Conservation (phyloP, 2,888 invertebrate species). For the Beris chalybata region DNA sequence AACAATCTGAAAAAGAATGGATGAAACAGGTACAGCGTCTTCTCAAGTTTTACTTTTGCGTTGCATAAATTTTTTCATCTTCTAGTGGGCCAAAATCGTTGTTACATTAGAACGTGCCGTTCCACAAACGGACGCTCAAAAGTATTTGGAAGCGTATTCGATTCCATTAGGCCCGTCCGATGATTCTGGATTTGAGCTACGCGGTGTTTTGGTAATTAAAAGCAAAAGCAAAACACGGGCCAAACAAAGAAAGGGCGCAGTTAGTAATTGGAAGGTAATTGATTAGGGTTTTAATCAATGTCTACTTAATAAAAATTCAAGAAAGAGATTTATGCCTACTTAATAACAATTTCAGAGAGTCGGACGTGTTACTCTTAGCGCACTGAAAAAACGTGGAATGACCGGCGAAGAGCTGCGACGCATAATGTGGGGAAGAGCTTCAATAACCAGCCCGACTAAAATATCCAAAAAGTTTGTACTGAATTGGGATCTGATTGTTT, state of each 20-base stretch:
- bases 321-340: too few relatives aligned
- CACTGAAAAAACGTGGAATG: slow-evolving; percentile 78
- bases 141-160: slow-evolving; percentile 92
- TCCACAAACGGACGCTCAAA: slow-evolving; percentile 84
- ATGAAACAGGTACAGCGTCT: slow-evolving; percentile 75
- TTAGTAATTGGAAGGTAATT: slow-evolving; percentile 93
- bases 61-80: slow-evolving; percentile 7
- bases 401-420: slow-evolving; percentile 83
- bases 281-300: too few relatives aligned
- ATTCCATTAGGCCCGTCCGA: slow-evolving; percentile 86
- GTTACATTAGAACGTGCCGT: slow-evolving; percentile 94
- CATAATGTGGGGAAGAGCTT: slow-evolving; percentile 89
- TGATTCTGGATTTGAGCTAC: slow-evolving; percentile 79
- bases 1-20: slow-evolving; percentile 99
- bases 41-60: not conserved
- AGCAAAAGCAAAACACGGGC: slow-evolving; percentile 95
- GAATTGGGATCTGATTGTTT: not conserved
- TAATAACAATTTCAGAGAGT: slow-evolving; percentile 62
- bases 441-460: slow-evolving; percentile 83
- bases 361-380: slow-evolving; percentile 83
- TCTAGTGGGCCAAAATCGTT: slow-evolving; percentile 97
- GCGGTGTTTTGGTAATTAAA: slow-evolving; percentile 98
- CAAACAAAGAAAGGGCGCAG: slow-evolving; percentile 92
- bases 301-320: too few relatives aligned
- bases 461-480: slow-evolving; percentile 61